A percentile compares a stretch with the other conserved stretches of the same genome.
Evolutionary conservation across 2,113 vertebrate species (phyloP).

Genomic region (Sprattus sprattus): DNA sequence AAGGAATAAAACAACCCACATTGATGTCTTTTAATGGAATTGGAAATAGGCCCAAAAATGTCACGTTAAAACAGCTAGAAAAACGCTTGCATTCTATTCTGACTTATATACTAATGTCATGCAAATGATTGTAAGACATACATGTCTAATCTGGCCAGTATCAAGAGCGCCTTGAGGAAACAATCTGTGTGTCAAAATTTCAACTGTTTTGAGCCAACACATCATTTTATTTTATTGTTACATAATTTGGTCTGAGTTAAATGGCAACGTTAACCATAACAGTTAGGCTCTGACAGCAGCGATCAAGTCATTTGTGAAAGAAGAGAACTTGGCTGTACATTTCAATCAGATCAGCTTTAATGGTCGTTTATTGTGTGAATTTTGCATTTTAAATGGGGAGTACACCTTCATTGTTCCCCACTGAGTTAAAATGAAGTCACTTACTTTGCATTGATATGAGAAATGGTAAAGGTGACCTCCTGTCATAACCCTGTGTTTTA

Average conservation of each 20-base stretch:
- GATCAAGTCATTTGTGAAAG: conserved; percentile 15
- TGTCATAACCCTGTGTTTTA: neutral
- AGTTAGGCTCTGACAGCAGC: conserved; percentile 1
- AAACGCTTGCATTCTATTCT: neutral
- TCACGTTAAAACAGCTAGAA: neutral
- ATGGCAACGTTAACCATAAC: conserved; percentile 15
- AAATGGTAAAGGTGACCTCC: neutral
- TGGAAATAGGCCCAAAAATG: neutral
- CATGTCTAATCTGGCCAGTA: neutral
- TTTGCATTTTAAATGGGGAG: neutral
- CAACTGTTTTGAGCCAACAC: neutral
- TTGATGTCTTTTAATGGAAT: neutral
- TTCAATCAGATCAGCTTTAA: neutral
- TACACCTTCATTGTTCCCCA: neutral
- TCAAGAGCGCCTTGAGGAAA: conserved; percentile 8
- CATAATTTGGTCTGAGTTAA: conserved; percentile 12
- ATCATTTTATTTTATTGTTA: neutral
- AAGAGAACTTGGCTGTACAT: neutral
- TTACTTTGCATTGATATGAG: neutral
- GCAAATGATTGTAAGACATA: conserved; percentile 1
- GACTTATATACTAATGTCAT: conserved; percentile 5
- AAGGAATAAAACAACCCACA: neutral
- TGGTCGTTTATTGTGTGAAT: conserved; percentile 21
- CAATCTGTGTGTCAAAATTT: neutral
- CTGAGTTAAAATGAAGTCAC: neutral